These are phyloP conservation scores for Rhagonycha lutea DNA, from an alignment of 2,888 invertebrate species.

Conservation along the genomic window DNA sequence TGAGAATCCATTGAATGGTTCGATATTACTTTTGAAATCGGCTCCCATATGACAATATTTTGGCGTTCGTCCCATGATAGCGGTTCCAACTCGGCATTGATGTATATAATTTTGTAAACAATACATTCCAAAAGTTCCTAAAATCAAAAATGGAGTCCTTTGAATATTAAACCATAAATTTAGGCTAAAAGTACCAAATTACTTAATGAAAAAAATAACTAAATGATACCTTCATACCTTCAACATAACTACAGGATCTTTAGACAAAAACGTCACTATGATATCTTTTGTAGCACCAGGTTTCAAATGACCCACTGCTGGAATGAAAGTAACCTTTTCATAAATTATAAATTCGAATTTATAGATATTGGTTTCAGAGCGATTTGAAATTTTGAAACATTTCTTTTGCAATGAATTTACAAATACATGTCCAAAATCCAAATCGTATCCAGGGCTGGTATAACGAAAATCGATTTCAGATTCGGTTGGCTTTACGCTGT, in stretches of 20 bases:
- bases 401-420: conserved; percentile 50
- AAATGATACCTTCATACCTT: conserved; percentile 45
- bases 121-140: conserved; percentile 39
- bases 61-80: conserved; percentile 56
- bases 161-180: too few relatives aligned
- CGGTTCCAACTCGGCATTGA: conserved; percentile 33
- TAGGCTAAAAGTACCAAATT: too few relatives aligned
- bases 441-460: conserved; percentile 37
- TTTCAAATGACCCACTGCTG: conserved; percentile 56
- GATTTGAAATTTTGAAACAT: conserved; percentile 54
- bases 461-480: background rate
- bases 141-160: conserved; percentile 9
- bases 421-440: conserved; percentile 52
- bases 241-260: conserved; percentile 47
- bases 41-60: conserved; percentile 47
- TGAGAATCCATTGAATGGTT: background rate
- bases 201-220: too few relatives aligned
- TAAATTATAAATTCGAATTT: conserved; percentile 53
- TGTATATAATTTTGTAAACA: conserved; percentile 43
- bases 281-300: conserved; percentile 56
- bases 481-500: background rate
- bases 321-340: conserved; percentile 55
- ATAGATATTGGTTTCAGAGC: conserved; percentile 45
- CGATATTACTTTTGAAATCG: background rate
- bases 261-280: conserved; percentile 57